Evolutionary conservation across 2,797 vertebrate genomes (phyloP).

Genomic region (Margarornis squamiger): DNA sequence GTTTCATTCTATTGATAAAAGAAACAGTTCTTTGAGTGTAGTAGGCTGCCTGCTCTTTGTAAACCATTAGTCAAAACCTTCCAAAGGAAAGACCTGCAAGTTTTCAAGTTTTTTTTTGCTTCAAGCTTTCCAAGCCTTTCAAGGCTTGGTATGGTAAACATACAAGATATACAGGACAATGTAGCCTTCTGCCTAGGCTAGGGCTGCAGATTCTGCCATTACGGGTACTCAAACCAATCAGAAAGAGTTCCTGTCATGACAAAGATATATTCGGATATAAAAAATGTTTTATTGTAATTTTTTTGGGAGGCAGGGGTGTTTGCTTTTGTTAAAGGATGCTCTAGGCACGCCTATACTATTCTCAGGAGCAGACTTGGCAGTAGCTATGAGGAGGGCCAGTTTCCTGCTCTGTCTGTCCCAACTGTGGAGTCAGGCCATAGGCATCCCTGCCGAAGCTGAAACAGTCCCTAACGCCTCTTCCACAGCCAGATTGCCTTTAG

Average conservation of each 20-base stretch:
- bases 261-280: neutral
- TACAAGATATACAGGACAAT: neutral
- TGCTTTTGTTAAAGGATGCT: neutral
- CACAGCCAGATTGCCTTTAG: neutral
- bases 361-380: neutral
- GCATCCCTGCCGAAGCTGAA: accelerated
- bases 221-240: neutral
- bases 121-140: slow-evolving; percentile 5
- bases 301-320: neutral
- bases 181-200: neutral
- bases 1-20: slow-evolving; percentile 18
- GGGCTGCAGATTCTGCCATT: neutral
- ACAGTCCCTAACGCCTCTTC: neutral
- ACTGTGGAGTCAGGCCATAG: accelerated
- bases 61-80: slow-evolving; percentile 24
- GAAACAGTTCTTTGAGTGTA: neutral
- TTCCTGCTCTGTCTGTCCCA: neutral
- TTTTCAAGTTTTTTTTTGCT: slow-evolving; percentile 36
- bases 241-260: neutral
- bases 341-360: neutral
- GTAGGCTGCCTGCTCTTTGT: slow-evolving; percentile 23
- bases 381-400: neutral
- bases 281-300: neutral
- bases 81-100: slow-evolving; percentile 33
- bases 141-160: neutral